phyloP scores from a whole-genome alignment of 2,113 vertebrate genomes.

The Theropithecus gelada region DNA sequence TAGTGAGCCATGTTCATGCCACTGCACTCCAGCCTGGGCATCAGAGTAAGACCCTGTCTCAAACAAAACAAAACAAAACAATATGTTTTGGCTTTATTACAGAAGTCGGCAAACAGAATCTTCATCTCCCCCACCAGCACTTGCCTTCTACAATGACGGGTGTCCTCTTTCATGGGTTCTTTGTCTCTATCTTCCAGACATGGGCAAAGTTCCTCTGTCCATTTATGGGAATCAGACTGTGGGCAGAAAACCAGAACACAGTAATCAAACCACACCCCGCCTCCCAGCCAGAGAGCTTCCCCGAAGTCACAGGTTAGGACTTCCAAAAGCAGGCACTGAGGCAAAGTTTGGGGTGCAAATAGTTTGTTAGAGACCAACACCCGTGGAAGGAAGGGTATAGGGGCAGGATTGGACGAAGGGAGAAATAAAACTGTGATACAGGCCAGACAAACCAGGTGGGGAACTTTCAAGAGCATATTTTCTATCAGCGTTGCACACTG shows the following conservation, averaged over 20 bases:
- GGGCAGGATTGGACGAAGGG: not conserved
- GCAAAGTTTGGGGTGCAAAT: not conserved
- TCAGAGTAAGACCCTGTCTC: too few species aligned
- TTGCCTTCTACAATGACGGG: slow-evolving; percentile 24
- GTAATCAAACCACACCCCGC: not conserved
- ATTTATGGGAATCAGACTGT: not conserved
- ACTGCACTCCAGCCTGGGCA: too few species aligned
- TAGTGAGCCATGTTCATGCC: too few species aligned
- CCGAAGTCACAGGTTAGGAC: not conserved
- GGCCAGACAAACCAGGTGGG: not conserved
- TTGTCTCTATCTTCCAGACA: not conserved
- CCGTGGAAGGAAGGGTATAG: not conserved
- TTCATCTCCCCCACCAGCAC: slow-evolving; percentile 21
- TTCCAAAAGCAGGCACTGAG: not conserved
- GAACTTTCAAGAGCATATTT: not conserved
- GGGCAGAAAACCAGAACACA: not conserved
- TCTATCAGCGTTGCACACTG: not conserved
- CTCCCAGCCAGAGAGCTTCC: not conserved
- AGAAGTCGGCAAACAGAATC: slow-evolving; percentile 64
- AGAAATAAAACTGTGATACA: not conserved
- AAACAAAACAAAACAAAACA: not conserved
- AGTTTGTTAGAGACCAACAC: not conserved
- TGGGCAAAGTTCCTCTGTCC: not conserved
- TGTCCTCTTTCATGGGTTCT: not conserved
- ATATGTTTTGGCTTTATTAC: slow-evolving; percentile 59